Evolutionary conservation across 2,797 vertebrate species (phyloP), one percentile per base, ranked within the genome.

Genomic region (Amniataba percoides): DNA sequence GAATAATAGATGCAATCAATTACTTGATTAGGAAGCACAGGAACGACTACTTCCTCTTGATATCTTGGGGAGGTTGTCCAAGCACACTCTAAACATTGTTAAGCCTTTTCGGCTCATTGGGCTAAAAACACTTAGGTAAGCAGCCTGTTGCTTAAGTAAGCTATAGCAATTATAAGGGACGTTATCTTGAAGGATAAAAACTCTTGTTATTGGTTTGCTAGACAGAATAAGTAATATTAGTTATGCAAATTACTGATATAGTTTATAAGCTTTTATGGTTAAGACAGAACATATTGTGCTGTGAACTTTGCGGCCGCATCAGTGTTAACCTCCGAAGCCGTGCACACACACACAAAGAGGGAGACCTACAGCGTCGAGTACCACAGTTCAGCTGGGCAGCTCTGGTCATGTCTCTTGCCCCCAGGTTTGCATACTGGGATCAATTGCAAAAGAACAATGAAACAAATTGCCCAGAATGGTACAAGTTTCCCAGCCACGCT

Each of bases 1-100:
- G 93, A 95, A 93, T 94, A 94, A 94, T 93, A 90, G 90, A 94
- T 93, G 89, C 83, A 88, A 93, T 94, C 92, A 94, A 92, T 94
- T 91, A 89, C 90, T 92, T 92, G 90, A 94, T 94, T 94, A 92
- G 91, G 89, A 94, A 89, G 88, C 84, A 60, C 78, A 82, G 78
- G 85, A 93, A 93, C 88, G 84, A 91, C 88, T 83, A 88, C 90
- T 93, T 95, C 84, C 93, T 92, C 87, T 73, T 92, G 87, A 92
- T 90, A 92, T 90, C 69, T 72, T 70, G 67, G 80, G 72, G 66
- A 89, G 23, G 75, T 83, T 91, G 89, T 94, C 87, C 77, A 89
- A 85, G 90, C 89, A 88, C 79, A 74, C 77, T 63, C 63, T 73
- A 82, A 83, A 91, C 83, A 93, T 92, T 91, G 83, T 85, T 85